Percentiles rank a stretch among this genome's conserved stretches.
These are phyloP conservation scores for Ips nitidus DNA, from an alignment of 1,140 invertebrate species.

Conservation along the genomic window DNA sequence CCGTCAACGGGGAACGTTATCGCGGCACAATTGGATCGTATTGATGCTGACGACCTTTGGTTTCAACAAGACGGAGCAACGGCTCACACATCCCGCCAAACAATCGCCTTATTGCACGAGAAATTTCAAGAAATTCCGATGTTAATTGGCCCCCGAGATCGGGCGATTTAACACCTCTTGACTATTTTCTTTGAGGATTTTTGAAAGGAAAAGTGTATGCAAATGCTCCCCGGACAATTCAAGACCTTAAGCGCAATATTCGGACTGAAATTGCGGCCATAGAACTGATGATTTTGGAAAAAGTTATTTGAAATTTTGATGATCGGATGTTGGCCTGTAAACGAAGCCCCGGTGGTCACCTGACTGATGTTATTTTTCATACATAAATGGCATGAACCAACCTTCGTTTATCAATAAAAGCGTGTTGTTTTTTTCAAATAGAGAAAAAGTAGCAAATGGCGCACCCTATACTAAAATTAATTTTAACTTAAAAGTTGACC, in stretches of 20 bases:
- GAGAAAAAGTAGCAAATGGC: too few species aligned
- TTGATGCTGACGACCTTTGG: conserved; percentile 18
- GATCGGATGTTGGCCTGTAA: too few species aligned
- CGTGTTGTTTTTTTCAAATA: too few species aligned
- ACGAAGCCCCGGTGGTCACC: too few species aligned
- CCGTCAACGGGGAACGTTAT: conserved; percentile 13
- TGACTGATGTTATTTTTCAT: too few species aligned
- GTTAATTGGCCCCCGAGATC: conserved; percentile 48
- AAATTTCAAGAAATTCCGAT: conserved; percentile 40
- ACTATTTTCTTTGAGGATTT: conserved; percentile 44
- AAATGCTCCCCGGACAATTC: conserved; percentile 2
- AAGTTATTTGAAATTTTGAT: not conserved
- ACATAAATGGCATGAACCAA: too few species aligned
- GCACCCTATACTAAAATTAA: too few species aligned
- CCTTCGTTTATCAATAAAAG: too few species aligned
- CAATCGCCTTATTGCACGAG: conserved; percentile 19
- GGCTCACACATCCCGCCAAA: conserved; percentile 29
- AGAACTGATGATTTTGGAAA: not conserved
- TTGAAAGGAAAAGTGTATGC: conserved; percentile 1
- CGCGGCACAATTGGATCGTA: conserved; percentile 13
- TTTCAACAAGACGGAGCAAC: conserved; percentile 39
- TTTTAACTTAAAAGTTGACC: too few species aligned
- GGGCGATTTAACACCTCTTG: conserved; percentile 43
- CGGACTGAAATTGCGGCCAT: not conserved
- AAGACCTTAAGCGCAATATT: not conserved